Conservation (phyloP, 2,888 invertebrate species). For the Tridacna gigas region DNA sequence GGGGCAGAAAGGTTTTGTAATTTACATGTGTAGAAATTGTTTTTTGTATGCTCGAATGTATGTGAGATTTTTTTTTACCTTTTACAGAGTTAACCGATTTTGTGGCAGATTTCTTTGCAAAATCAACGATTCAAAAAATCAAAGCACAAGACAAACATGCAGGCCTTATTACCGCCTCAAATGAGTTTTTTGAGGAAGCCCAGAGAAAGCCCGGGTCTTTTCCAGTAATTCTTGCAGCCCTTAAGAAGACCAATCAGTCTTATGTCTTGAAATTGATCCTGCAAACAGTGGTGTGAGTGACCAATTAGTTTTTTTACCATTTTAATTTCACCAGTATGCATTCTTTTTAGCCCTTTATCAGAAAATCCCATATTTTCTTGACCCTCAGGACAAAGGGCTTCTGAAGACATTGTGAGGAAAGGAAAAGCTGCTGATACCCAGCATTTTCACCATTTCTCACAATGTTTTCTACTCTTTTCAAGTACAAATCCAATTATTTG, state of each 20-base stretch:
- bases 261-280: background rate
- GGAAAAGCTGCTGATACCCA: background rate
- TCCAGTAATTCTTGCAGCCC: slow-evolving; percentile 9
- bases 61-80: background rate
- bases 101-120: background rate
- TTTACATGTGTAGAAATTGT: no score
- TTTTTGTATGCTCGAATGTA: background rate
- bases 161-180: background rate
- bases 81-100: slow-evolving; percentile 5
- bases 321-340: no score
- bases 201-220: slow-evolving; percentile 8
- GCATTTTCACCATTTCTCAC: background rate
- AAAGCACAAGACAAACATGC: background rate
- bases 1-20: no score
- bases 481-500: no score
- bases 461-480: background rate
- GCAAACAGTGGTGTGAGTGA: background rate
- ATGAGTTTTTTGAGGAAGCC: slow-evolving; percentile 11
- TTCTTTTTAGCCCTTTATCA: no score
- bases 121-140: background rate
- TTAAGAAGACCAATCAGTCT: background rate
- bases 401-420: background rate
- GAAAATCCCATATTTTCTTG: no score
- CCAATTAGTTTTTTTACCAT: no score
- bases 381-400: no score